Base-by-base conservation (phyloP, 2,113 vertebrate species). In the Nansenia antarctica region DNA sequence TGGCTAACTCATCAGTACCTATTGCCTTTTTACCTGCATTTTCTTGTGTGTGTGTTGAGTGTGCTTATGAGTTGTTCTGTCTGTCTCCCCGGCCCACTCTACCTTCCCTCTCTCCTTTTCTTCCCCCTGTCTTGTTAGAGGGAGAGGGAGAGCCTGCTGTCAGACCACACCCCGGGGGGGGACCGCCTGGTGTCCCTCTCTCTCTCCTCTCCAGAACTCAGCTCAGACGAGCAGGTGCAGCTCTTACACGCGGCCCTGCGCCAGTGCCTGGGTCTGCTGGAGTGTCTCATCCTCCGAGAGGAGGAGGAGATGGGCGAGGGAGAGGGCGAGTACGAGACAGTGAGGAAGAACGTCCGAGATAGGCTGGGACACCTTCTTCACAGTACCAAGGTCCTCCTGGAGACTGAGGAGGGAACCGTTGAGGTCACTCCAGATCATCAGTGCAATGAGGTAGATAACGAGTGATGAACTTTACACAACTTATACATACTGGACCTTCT, bases 281-380 rank as follows among this genome's bases (percentile, higher is more conserved):
- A 91, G 81, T 78, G 70, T 72, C 55, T 91, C 70, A 90, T 91
- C 58, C 27, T 24, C 42, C 84, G 81, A 57, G 92, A 92, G 70
- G 85, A 87, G 32, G 89, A 92, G 77, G 90, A 93, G 60, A 86
- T 89, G 87, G 91, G 88, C 0, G 67, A 80, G 70, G 62, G 84
- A 42, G 81, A 89, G 35, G 86, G 85, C 1, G 88, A 91, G 54
- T 93, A 88, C 0, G 90, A 91, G 72, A 67, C 53, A 22, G 47
- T 79, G 67, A 87, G 82, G 74, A 84, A 79, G 63, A 87, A 22
- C 0, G 92, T 93, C 30, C 77, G 53, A 5, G 5, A 59, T 6
- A 80, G 92, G 7, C 70, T 93, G 49, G 85, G 85, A 54, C 73
- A 91, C 68, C 67, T 93, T 53, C 86, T 92, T 1, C 35, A 61